Base-by-base conservation (phyloP, 2,797 vertebrate species). In the Sylvia borin region DNA sequence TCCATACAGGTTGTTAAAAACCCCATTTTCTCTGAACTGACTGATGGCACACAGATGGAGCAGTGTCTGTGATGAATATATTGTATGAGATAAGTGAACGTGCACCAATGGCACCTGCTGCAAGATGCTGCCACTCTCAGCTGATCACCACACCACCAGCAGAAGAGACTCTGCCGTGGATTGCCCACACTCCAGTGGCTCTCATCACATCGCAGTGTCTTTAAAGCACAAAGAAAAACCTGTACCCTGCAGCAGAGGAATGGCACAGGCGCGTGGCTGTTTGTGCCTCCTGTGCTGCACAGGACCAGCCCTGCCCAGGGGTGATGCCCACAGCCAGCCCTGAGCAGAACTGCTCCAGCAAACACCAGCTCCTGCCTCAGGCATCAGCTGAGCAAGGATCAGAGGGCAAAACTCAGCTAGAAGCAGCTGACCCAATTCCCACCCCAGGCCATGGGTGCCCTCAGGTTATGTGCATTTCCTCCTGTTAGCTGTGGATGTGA, bases 231-330 rank as follows among this genome's bases (percentile, higher is more conserved):
- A 47, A 47, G 6, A 2, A 24, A 55, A 82, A 53, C 0, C 47
- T 34, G 26, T 1, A 13, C 4, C 62, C 47, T 25, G 31, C 29
- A 26, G 66, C 10, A n/a, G 74, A 66, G 72, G 60, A 26, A 38
- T 1, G 5, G 45, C 53, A 48, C 0, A 0, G 72, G 70, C 45
- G 64, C 3, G 5, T 1, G 5, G 29, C 2, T n/a, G 10, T 13
- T 75, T 24, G 50, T 47, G 73, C 74, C 16, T 11, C 26, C n/a
- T 15, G 32, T 6, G 47, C n/a, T 7, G 14, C 45, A 53, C 47
- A 50, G 29, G 7, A 64, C 4, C 20, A 78, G 66, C 58, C 43
- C 45, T 7, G 5, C 13, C n/a, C 29, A 9, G 38, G 47, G 29
- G 38, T 4, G 2, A 1, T 18, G 58, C 38, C 40, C 58, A 31